Evolutionary conservation across 2,113 vertebrate genomes (phyloP), one percentile per base, ranked within the genome.

Genomic region (Anoplopoma fimbria): DNA sequence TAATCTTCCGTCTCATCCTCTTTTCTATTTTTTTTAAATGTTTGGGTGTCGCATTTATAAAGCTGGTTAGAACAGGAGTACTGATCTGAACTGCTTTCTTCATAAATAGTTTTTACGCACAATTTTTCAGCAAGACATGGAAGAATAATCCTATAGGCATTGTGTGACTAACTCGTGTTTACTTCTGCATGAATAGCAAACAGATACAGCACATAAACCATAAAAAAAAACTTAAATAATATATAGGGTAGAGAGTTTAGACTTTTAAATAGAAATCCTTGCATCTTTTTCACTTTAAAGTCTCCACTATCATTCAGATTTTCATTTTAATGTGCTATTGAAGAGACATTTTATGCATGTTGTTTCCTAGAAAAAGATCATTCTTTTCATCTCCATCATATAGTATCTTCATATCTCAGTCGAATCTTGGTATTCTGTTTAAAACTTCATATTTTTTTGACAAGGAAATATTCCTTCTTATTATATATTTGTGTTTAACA

Each of bases 1-100:
- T 75, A 60, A 84, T 70, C 51, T 33, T 83, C 47, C 36, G 51
- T 69, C 62, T 68, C 38, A 3, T 68, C 45, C 6, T 57, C 19
- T 9, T 40, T 42, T 2, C 27, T 45, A 36, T 61, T 55, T 27
- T 68, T 31, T 3, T n/a, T n/a, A n/a, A n/a, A 29, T 57, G 36
- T 83, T 62, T 74, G 75, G 36, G 6, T 68, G 57, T 69, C 6
- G 1, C 72, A 4, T 84, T 81, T 76, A 87, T 92, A 67, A 87
- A 91, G 73, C 80, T 63, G 63, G 31, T 13, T 17, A 17, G 82
- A 88, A 40, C 82, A 72, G 88, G 83, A 86, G 10, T 19, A 82
- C 80, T 92, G 89, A 86, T 84, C 75, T 60, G 40, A 8, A 8
- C 34, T 38, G 6, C 17, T 40, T 25, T 14, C 9, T 33, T 1